A percentile compares a stretch with the other conserved stretches of the same genome.
Evolutionary conservation across 1,140 invertebrate genomes (phyloP).

Genomic region (Pseudomyrmex pallidus): DNA sequence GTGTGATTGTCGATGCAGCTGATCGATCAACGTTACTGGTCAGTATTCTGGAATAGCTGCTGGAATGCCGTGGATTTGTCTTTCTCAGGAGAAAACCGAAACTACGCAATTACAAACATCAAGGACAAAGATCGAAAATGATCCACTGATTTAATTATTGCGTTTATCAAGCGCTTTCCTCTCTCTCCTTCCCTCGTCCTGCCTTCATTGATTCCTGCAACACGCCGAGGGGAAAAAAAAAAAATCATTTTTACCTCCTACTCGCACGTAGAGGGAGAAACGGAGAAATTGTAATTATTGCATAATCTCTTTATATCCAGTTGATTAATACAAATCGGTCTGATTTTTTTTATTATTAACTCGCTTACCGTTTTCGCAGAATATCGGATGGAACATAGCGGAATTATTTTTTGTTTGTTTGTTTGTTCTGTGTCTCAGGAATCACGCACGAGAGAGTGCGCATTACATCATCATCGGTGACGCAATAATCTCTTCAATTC

Average conservation of each 20-base stretch:
- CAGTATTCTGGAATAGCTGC: too few relatives aligned
- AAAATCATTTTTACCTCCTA: too few relatives aligned
- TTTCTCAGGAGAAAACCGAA: too few relatives aligned
- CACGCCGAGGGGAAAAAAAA: not conserved
- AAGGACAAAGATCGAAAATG: too few relatives aligned
- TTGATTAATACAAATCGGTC: slow-evolving; percentile 28
- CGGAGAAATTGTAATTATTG: slow-evolving; percentile 24
- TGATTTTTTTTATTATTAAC: slow-evolving; percentile 8
- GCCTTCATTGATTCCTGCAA: not conserved
- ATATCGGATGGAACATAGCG: not conserved
- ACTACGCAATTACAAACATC: too few relatives aligned
- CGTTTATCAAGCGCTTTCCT: not conserved
- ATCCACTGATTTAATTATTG: too few relatives aligned
- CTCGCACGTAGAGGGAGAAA: not conserved
- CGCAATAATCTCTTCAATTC: not conserved
- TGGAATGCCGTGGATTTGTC: too few relatives aligned
- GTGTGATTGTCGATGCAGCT: too few relatives aligned
- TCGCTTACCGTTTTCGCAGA: not conserved
- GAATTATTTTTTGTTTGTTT: too few relatives aligned
- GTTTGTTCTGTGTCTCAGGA: not conserved
- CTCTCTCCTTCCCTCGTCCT: not conserved
- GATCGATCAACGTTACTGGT: too few relatives aligned
- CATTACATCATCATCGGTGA: not conserved
- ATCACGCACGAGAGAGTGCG: slow-evolving; percentile 1
- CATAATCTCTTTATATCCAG: slow-evolving; percentile 13